Base-by-base conservation (phyloP, 1,140 invertebrate species). In the Musca domestica region DNA sequence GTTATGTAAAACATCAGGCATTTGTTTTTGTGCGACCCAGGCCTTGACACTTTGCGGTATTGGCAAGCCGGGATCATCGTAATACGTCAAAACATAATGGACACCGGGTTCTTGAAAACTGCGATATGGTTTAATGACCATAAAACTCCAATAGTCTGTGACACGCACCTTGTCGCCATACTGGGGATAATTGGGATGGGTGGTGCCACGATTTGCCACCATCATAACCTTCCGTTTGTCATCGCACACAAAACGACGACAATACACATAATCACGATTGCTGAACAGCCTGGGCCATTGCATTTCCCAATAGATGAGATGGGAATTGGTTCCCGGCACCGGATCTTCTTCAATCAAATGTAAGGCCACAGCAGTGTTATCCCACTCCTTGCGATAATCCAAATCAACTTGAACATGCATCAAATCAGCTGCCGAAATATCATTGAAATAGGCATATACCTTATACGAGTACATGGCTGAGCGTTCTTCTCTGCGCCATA, bases 281-380 rank as follows among this genome's bases (percentile, higher is more conserved):
- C 90, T 86, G 82, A 95, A 95, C 70, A 95, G 83, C 76, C 86
- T 88, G 87, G 93, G 93, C 91, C 92, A 95, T 69, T 89, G 83
- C 81, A 93, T 91, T 83, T 94, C 92, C 93, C 93, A 95, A 75
- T 95, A 93, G 63, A 95, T 85, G 23, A 94, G 81, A 81, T 94
- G 91, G 63, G 87, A 88, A 67, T 85, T 84, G n/a, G 84, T 84
- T 27, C 78, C 71, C 30, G 70, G 76, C 48, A 70, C 81, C 65
- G 87, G 86, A 77, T 94, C 88, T 20, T 85, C 85, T 72, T 91
- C 90, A 49, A 92, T 83, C 25, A 91, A 82, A 69, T 87, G 81
- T 48, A 95, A 82, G 63, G 88, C 82, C 9, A 91, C 85, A 2
- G 91, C 92, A n/a, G 91, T 91, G 0, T 84, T 81, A 82, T 95